Evolutionary conservation across 1,140 invertebrate genomes (phyloP).

Genomic region (Episyrphus balteatus): DNA sequence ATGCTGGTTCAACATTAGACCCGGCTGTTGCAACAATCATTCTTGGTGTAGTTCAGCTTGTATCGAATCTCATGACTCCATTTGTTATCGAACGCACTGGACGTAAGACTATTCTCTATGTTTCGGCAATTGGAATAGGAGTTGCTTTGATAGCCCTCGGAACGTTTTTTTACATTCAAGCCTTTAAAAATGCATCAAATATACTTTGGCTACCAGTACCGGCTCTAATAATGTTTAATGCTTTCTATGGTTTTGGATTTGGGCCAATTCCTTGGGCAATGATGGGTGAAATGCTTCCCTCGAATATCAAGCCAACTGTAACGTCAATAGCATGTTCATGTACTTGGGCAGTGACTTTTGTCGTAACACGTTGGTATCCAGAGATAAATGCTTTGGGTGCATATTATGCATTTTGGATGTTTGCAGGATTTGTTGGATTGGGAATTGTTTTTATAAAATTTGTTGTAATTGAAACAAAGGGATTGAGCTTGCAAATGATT

Average conservation of each 20-base stretch:
- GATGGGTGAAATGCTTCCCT: slow-evolving; percentile 71
- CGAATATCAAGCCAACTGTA: slow-evolving; percentile 61
- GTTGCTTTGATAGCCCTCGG: slow-evolving; percentile 45
- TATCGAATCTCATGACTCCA: slow-evolving; percentile 55
- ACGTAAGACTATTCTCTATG: slow-evolving; percentile 56
- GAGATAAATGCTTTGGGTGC: slow-evolving; percentile 49
- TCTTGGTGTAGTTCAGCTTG: slow-evolving; percentile 54
- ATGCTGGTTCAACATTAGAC: slow-evolving; percentile 47
- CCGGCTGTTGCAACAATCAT: slow-evolving; percentile 60
- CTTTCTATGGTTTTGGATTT: slow-evolving; percentile 55
- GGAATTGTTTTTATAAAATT: slow-evolving; percentile 51
- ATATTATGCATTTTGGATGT: slow-evolving; percentile 68
- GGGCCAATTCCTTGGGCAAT: slow-evolving; percentile 79
- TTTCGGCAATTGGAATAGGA: slow-evolving; percentile 55
- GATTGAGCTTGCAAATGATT: slow-evolving; percentile 64
- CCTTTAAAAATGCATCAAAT: slow-evolving; percentile 36
- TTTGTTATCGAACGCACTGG: slow-evolving; percentile 64
- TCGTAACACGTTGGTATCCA: slow-evolving; percentile 66
- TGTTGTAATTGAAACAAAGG: slow-evolving; percentile 73
- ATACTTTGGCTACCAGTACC: slow-evolving; percentile 53
- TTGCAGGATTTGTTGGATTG: slow-evolving; percentile 54
- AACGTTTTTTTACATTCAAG: slow-evolving; percentile 49
- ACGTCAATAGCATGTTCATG: slow-evolving; percentile 60
- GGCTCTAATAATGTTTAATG: slow-evolving; percentile 54
- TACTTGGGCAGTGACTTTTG: slow-evolving; percentile 69